phyloP scores from a whole-genome alignment of 2,797 vertebrate genomes.

The Poecile montanus region DNA sequence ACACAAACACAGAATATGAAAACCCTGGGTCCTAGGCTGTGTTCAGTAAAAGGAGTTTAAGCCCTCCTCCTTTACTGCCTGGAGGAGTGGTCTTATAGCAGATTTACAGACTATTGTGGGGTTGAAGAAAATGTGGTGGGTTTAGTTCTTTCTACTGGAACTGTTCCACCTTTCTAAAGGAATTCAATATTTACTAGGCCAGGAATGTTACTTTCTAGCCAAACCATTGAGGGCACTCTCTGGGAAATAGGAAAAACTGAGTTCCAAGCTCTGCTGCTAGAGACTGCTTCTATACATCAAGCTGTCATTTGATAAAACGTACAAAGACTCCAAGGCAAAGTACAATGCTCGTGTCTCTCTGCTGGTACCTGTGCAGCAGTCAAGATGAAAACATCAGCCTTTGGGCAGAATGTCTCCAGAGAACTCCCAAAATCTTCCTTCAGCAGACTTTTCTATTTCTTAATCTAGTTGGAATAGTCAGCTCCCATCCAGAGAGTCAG shows the following conservation, averaged over 20 bases:
- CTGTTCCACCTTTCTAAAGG: neutral
- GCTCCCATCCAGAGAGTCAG: neutral
- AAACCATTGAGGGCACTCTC: neutral
- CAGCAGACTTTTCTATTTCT: neutral
- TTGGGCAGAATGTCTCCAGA: neutral
- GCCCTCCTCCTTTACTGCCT: neutral
- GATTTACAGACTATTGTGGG: neutral
- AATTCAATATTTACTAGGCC: conserved; percentile 3
- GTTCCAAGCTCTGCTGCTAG: neutral
- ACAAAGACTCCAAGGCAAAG: neutral
- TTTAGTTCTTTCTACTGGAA: conserved; percentile 26
- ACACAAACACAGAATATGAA: neutral
- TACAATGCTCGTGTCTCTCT: neutral
- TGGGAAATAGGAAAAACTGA: conserved; percentile 3
- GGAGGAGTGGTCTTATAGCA: neutral
- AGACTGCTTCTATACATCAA: neutral
- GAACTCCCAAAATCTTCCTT: neutral
- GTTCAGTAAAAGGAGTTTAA: neutral
- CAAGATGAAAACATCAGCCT: neutral
- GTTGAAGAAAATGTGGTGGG: neutral
- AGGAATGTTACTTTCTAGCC: conserved; percentile 8
- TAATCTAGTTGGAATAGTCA: neutral
- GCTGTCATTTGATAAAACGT: neutral
- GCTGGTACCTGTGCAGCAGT: rapidly evolving
- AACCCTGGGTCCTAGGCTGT: neutral